Conservation (phyloP, 2,113 vertebrate species). For the Procavia capensis region DNA sequence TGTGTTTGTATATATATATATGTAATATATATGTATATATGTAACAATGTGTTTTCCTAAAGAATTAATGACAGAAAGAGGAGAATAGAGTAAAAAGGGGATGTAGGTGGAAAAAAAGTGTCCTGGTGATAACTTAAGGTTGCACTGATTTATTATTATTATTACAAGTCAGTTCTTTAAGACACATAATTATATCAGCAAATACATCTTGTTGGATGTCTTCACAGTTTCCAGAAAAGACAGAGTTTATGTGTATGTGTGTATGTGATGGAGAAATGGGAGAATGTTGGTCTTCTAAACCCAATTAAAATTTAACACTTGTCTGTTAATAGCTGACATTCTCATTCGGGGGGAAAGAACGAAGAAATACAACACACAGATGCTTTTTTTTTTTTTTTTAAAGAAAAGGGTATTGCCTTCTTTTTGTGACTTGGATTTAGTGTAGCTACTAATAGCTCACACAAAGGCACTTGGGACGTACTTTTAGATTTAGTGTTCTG, state of each 20-base stretch:
- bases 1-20: neutral
- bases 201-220: constrained; percentile 40
- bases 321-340: constrained; percentile 58
- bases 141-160: neutral
- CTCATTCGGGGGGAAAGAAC: constrained; percentile 42
- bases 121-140: neutral
- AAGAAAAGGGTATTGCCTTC: constrained; percentile 38
- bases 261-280: neutral
- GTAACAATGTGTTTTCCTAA: constrained; percentile 57
- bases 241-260: neutral
- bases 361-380: constrained; percentile 23
- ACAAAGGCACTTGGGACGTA: neutral
- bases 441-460: neutral
- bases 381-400: constrained; percentile 31
- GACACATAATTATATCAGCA: constrained; percentile 43
- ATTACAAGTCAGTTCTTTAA: constrained; percentile 30
- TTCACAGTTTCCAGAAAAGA: neutral
- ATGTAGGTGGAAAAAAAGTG: neutral
- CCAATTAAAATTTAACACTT: constrained; percentile 77
- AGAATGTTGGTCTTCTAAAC: constrained; percentile 50
- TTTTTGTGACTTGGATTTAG: neutral
- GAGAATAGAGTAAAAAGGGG: neutral
- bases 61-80: constrained; percentile 45
- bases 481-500: constrained; percentile 51
- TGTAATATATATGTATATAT: neutral